Percentiles rank a stretch among this genome's conserved stretches.
phyloP scores from a whole-genome alignment of 2,797 vertebrate species.

The Alcedo quadribrachys region DNA sequence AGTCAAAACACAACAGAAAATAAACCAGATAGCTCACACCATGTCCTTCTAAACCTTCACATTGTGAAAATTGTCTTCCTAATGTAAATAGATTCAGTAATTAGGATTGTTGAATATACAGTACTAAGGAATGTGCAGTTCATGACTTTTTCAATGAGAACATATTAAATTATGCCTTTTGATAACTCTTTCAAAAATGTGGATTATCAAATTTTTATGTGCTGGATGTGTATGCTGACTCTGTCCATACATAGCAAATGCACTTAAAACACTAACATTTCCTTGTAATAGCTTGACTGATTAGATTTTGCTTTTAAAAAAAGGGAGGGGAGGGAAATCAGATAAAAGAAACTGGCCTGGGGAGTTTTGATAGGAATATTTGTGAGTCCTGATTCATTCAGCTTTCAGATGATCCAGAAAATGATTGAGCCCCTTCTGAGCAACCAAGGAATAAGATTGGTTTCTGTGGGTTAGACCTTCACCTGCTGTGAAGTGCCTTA shows the following conservation, averaged over 20 bases:
- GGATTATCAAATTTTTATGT: constrained; percentile 69
- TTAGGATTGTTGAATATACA: constrained; percentile 47
- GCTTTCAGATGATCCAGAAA: constrained; percentile 26
- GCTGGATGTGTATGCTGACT: constrained; percentile 30
- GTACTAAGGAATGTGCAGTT: constrained; percentile 21
- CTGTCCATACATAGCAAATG: constrained; percentile 64
- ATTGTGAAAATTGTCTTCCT: constrained; percentile 15
- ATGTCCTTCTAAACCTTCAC: background rate
- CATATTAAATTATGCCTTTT: constrained; percentile 74
- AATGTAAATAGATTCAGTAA: constrained; percentile 57
- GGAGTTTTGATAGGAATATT: constrained; percentile 3
- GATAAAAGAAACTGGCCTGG: constrained; percentile 14
- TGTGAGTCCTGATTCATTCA: background rate
- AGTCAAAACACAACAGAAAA: background rate
- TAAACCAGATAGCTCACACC: accelerated
- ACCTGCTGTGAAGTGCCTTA: background rate
- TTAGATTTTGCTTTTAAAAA: constrained; percentile 48
- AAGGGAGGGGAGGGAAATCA: constrained; percentile 17
- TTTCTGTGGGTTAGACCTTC: background rate
- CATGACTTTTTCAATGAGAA: constrained; percentile 63
- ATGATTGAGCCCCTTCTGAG: constrained; percentile 5
- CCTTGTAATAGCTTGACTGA: background rate
- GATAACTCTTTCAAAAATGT: constrained; percentile 58
- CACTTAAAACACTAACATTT: constrained; percentile 57
- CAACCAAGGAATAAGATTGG: background rate